phyloP scores from a whole-genome alignment of 2,797 vertebrate genomes.

The Zenarchopterus dispar region DNA sequence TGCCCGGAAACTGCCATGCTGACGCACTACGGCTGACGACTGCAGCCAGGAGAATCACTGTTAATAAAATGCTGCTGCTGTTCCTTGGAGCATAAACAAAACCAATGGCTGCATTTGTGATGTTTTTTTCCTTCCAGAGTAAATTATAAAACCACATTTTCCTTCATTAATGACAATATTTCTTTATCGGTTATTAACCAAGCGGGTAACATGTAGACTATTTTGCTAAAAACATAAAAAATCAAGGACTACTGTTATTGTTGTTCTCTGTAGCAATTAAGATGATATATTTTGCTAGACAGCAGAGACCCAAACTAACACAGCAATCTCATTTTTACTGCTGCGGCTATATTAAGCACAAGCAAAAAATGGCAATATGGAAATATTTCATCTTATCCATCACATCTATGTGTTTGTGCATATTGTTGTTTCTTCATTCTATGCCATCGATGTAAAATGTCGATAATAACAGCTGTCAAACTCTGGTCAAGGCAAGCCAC shows the following conservation, averaged over 20 bases:
- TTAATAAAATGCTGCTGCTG: constrained; percentile 63
- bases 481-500: constrained; percentile 31
- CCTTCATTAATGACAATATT: constrained; percentile 32
- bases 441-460: constrained; percentile 40
- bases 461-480: constrained; percentile 23
- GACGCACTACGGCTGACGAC: constrained; percentile 58
- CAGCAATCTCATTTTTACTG: constrained; percentile 29
- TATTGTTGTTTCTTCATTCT: constrained; percentile 42
- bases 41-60: constrained; percentile 53
- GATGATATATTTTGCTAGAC: constrained; percentile 17
- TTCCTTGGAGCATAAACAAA: constrained; percentile 56
- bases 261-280: constrained; percentile 57
- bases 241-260: constrained; percentile 5
- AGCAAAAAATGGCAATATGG: constrained; percentile 59
- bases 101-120: constrained; percentile 57
- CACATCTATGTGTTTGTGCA: constrained; percentile 55
- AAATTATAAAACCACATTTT: constrained; percentile 55
- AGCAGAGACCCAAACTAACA: constrained; percentile 31
- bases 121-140: constrained; percentile 47
- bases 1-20: constrained; percentile 69
- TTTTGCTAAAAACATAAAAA: constrained; percentile 18
- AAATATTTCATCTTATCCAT: constrained; percentile 48
- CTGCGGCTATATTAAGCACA: constrained; percentile 48
- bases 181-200: constrained; percentile 37
- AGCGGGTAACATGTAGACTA: constrained; percentile 10